phyloP scores from a whole-genome alignment of 2,888 invertebrate genomes.

The Fabriciana adippe region DNA sequence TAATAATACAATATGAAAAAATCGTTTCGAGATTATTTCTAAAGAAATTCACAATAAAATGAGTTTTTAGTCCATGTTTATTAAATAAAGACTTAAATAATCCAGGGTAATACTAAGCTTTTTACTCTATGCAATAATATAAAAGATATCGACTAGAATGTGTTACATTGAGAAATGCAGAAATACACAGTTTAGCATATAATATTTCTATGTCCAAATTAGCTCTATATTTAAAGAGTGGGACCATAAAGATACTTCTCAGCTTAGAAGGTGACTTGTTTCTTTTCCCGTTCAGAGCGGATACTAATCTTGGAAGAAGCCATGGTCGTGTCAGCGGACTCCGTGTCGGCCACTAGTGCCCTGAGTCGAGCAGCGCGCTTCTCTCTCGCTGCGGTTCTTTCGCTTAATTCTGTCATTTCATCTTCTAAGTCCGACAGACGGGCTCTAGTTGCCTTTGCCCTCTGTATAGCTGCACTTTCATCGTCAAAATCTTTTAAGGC shows the following conservation, averaged over 20 bases:
- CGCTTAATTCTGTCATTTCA: conserved; percentile 88
- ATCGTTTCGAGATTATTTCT: no score
- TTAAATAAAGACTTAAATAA: conserved; percentile 52
- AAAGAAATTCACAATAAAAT: not conserved
- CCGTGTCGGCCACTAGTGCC: conserved; percentile 85
- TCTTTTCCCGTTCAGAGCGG: conserved; percentile 74
- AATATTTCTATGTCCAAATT: conserved; percentile 54
- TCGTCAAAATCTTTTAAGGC: conserved; percentile 79
- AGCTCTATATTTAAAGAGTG: conserved; percentile 30
- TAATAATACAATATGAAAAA: no score
- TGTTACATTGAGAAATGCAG: conserved; percentile 68
- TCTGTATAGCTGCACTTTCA: conserved; percentile 82
- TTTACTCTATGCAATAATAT: conserved; percentile 72
- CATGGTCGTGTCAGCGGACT: conserved; percentile 63
- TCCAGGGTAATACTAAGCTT: conserved; percentile 63
- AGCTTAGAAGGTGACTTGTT: conserved; percentile 75
- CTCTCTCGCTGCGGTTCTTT: conserved; percentile 86
- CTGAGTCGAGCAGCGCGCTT: conserved; percentile 87
- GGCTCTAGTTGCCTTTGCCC: conserved; percentile 86
- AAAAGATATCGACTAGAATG: conserved; percentile 68
- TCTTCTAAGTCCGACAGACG: conserved; percentile 87
- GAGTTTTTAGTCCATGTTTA: not conserved
- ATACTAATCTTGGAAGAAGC: conserved; percentile 65
- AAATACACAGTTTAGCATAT: conserved; percentile 63
- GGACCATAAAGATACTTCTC: conserved; percentile 38